These are phyloP conservation scores for Nansenia antarctica DNA, from an alignment of 2,113 vertebrate genomes.

Conservation along the genomic window DNA sequence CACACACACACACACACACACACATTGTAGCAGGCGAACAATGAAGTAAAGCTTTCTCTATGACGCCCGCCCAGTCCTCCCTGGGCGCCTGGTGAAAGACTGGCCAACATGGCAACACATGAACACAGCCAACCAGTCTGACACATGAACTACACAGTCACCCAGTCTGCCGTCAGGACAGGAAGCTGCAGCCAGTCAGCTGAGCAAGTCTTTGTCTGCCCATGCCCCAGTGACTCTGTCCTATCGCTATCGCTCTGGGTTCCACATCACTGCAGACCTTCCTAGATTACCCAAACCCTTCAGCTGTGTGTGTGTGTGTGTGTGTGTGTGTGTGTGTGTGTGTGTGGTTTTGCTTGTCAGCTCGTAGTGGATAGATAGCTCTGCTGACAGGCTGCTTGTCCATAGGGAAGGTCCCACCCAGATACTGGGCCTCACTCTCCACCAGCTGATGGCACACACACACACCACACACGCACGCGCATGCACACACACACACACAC, in stretches of 20 bases:
- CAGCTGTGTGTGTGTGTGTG: neutral
- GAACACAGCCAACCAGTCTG: conserved; percentile 41
- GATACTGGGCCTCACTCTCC: conserved; percentile 31
- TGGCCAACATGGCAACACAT: conserved; percentile 37
- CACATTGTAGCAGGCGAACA: no score
- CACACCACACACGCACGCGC: neutral
- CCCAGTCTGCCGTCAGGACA: conserved; percentile 13
- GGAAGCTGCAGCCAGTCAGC: conserved; percentile 37
- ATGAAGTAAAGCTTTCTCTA: no score
- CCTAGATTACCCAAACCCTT: conserved; percentile 15
- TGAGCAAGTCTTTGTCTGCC: conserved; percentile 35
- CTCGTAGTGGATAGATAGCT: conserved; percentile 45
- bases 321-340: conserved; percentile 18
- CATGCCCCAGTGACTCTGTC: conserved; percentile 41
- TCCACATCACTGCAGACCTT: conserved; percentile 41
- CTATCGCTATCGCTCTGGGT: conserved; percentile 41
- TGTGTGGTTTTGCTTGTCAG: conserved; percentile 18
- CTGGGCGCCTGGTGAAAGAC: no score
- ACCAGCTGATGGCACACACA: neutral
- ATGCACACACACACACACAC: neutral
- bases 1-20: no score
- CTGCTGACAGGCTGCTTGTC: conserved; percentile 36
- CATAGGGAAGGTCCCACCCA: conserved; percentile 52
- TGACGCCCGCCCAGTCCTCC: no score
- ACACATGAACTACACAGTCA: neutral